Evolutionary conservation across 1,140 invertebrate genomes (phyloP), one percentile per base, ranked within the genome.

Genomic region (Danaus melanippus): DNA sequence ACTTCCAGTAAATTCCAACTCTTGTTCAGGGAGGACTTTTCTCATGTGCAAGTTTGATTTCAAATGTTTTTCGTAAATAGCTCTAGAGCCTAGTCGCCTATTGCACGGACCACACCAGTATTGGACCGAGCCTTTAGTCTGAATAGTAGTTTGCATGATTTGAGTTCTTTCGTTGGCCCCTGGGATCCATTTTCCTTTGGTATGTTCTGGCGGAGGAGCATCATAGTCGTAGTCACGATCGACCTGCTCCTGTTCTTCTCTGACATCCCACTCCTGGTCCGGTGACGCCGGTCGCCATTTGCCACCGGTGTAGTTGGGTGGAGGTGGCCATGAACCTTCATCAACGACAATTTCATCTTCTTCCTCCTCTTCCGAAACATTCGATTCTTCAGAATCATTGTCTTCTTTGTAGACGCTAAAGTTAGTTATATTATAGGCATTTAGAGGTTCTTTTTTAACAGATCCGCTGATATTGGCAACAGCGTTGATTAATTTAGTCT

Each of bases 81-180:
- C 73, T 73, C 90, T 90, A 10, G 92, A 93, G 9, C 92, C 92
- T 9, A 95, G 87, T 12, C 91, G 88, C 47, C 93, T 87, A 69
- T 94, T 93, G 68, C 93, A 95, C 32, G 93, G 91, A 66, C 90
- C 90, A 76, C 93, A 95, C 93, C 93, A 94, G 82, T 92, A 95
- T 62, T 90, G 89, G 10, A 92, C 84, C 1, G 89, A 87, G 45
- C 88, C 86, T 67, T 86, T 86, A 12, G 67, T 81, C 58, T 86
- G 82, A 58, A 87, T 69, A 21, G 78, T 87, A 5, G 81, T 79
- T 71, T 84, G 79, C 84, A 87, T 84, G 46, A 87, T 86, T 73
- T 89, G 81, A 50, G 84, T 79, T 76, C 89, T 86, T 65, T 90
- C 88, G 70, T 87, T 89, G 48, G 76, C 89, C 40, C 91, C 91